These are phyloP conservation scores for Eupithecia exiguata DNA, from an alignment of 2,888 invertebrate species.

Conservation along the genomic window DNA sequence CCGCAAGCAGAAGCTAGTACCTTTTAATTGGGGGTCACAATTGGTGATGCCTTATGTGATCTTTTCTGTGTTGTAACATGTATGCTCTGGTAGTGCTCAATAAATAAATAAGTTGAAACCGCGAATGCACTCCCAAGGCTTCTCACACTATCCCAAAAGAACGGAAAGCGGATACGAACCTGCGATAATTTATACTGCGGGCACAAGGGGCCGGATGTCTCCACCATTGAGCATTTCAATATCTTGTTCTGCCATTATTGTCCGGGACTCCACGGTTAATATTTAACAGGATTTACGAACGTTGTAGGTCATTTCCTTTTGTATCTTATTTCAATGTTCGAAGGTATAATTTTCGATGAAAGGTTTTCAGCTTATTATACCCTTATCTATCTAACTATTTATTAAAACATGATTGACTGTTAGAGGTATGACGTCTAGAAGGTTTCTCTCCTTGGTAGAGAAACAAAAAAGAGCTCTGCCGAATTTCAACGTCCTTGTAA, in stretches of 20 bases:
- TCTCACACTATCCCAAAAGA: not conserved
- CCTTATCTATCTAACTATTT: not conserved
- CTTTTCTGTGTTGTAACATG: too few species aligned
- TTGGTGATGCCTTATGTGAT: too few species aligned
- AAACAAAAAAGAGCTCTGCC: not conserved
- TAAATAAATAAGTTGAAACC: not conserved
- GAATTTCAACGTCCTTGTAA: not conserved
- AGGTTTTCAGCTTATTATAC: not conserved
- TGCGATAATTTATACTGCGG: slow-evolving; percentile 8
- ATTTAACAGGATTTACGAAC: slow-evolving; percentile 5
- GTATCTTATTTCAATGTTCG: not conserved
- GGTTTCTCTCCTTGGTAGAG: not conserved
- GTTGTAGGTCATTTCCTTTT: not conserved
- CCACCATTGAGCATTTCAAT: slow-evolving; percentile 16
- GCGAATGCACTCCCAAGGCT: not conserved
- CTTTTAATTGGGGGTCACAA: too few species aligned
- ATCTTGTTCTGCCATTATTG: slow-evolving; percentile 10
- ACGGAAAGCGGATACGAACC: slow-evolving; percentile 10
- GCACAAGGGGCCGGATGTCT: slow-evolving; percentile 14
- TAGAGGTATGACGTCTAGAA: not conserved
- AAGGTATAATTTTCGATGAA: not conserved
- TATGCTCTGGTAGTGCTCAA: too few species aligned
- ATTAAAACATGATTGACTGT: not conserved
- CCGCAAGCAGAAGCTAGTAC: too few species aligned
- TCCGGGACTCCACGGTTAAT: slow-evolving; percentile 6